These are phyloP conservation scores for Spondyliosoma cantharus DNA, from an alignment of 2,797 vertebrate species.

Conservation along the genomic window DNA sequence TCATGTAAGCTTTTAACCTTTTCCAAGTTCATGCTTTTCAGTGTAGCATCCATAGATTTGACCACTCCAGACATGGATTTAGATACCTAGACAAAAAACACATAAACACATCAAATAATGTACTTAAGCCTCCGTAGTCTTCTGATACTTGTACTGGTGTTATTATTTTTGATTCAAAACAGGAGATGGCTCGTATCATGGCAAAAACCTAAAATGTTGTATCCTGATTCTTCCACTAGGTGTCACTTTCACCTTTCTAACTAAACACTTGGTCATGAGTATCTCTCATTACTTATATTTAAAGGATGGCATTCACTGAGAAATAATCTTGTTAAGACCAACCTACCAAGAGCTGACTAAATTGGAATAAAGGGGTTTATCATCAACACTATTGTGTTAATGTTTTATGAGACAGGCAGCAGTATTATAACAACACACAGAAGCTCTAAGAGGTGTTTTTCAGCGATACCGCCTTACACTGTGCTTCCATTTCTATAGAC, in stretches of 20 bases:
- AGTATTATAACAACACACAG: not conserved
- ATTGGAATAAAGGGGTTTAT: slow-evolving; percentile 13
- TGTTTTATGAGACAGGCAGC: slow-evolving; percentile 24
- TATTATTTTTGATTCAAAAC: not conserved
- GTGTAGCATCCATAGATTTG: slow-evolving; percentile 91
- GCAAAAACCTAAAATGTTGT: slow-evolving; percentile 26
- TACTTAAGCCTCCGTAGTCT: not conserved
- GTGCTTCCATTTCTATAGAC: slow-evolving; percentile 39
- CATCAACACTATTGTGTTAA: slow-evolving; percentile 15
- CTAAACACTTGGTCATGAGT: not conserved
- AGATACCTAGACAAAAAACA: slow-evolving; percentile 83
- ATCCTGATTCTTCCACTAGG: slow-evolving; percentile 62
- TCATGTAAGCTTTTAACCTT: slow-evolving; percentile 81
- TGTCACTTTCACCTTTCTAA: slow-evolving; percentile 73
- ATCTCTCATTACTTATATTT: slow-evolving; percentile 7
- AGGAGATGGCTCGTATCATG: not conserved
- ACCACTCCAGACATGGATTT: slow-evolving; percentile 96
- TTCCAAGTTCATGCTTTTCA: slow-evolving; percentile 96
- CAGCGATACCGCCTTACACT: not conserved
- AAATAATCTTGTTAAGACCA: slow-evolving; percentile 33
- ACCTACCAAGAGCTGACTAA: slow-evolving; percentile 8
- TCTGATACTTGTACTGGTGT: not conserved
- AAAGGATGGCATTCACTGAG: slow-evolving; percentile 12
- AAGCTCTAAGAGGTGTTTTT: slow-evolving; percentile 27
- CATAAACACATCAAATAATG: slow-evolving; percentile 21